Evolutionary conservation across 2,797 vertebrate genomes (phyloP), one percentile per base, ranked within the genome.

Genomic region (Bradypodion pumilum): DNA sequence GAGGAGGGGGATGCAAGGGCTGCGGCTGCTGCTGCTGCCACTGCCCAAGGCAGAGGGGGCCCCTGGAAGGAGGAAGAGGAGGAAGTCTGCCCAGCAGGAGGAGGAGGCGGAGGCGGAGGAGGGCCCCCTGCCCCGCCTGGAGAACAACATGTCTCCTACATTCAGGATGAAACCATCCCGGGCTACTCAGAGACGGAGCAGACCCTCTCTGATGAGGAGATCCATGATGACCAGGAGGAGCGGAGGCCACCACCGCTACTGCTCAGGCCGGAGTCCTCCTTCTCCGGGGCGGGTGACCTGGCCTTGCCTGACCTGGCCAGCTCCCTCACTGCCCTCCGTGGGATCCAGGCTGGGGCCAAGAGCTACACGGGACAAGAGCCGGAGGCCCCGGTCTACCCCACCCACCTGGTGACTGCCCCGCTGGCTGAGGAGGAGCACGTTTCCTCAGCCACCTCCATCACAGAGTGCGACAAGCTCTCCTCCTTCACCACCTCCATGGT

Each of bases 131-230:
- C 93, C 29, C 94, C 94, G 56, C 94, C 96, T 74, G 97, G 95
- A 74, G 98, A 99, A 85, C 97, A 99, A 85, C 97, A 97, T 0
- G 95, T 99, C 92, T 99, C 98, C 2, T 99, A 97, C 78, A 99
- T 99, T 90, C 98, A 99, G 92, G 98, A 99, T 7, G 99, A 99
- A 95, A 99, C 98, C 35, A 99, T 99, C 82, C 99, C 98, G 0
- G 98, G 96, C 66, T 99, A 98, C 92, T 99, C 98, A 0, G 99
- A 99, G 94, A 99, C 99, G 0, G 99, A 99, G 86, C 99, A 99
- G 95, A 99, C 98, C 4, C 97, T 99, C 92, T 99, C 99, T 32
- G 98, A 99, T 80, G 99, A 99, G 90, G 99, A 99, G 93, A 99
- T 99, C 88, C 98, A 99, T 0, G 98, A 99, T 25, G 98, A 99